Base-by-base conservation (phyloP, 2,888 invertebrate genomes). In the Cerceris rybyensis region DNA sequence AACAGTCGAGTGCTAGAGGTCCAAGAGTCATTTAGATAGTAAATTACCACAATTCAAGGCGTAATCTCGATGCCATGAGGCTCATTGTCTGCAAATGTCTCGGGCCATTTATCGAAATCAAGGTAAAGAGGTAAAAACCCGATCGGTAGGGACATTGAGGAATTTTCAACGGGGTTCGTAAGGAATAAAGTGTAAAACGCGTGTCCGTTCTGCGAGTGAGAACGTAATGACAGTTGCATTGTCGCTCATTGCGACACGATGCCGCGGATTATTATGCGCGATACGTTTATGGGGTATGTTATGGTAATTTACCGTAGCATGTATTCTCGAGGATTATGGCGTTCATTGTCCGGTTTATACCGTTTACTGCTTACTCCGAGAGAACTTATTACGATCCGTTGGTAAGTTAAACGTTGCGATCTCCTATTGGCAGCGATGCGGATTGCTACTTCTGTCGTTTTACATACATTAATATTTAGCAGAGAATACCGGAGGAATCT, bases 211-310 rank as follows among this genome's bases (percentile, higher is more conserved):
- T 28, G 42, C 49, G 49, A 9, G 11, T 28, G 54, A 52, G 41
- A 50, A 11, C 65, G 61, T 66, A 61, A 73, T 76, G 80, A 74
- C 65, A 42, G 49, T 70, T 70, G 68, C 65, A 57, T 63, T 65
- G 67, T 65, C 46, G 57, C 57, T 8, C 57, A 4, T 70, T 59
- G 70, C 80, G 70, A 80, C 74, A 58, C 64, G 66, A 58, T 16
- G 57, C 43, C 55, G 46, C 52, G 58, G 81, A 81, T 81, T 59
- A 70, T 46, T 28, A 28, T 28, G 28, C 28, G 70, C 61, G 81
- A 81, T 81, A 77, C 55, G 39, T 61, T 70, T 70, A 75, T 60
- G 54, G 66, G 17, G 71, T 75, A 64, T 55, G 70, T 72, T 81
- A 74, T 78, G 74, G 71, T 81, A 81, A 81, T 81, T 81, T 55